These are phyloP conservation scores for Pantala flavescens DNA, from an alignment of 1,140 invertebrate genomes.

Conservation along the genomic window DNA sequence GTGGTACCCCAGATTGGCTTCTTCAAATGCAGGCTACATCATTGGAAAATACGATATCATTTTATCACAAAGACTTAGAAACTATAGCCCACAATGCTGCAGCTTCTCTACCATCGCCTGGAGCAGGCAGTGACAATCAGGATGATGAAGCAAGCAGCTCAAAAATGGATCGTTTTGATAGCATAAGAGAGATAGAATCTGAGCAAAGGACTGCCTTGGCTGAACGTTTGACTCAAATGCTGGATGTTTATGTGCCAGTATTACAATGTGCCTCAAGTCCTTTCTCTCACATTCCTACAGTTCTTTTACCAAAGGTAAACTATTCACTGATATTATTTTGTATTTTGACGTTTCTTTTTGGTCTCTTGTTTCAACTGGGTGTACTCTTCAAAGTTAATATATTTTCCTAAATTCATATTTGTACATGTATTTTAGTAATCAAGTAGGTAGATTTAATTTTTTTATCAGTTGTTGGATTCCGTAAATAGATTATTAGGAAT, in stretches of 20 bases:
- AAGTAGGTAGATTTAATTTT: no score
- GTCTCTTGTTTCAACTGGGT: no score
- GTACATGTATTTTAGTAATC: no score
- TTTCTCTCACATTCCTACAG: slow-evolving; percentile 62
- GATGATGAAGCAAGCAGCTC: background rate
- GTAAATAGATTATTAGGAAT: no score
- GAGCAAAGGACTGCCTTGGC: slow-evolving; percentile 51
- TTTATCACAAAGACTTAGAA: slow-evolving; percentile 68
- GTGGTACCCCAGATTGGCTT: slow-evolving; percentile 68
- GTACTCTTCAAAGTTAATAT: no score
- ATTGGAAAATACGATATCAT: slow-evolving; percentile 57
- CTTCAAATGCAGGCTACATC: slow-evolving; percentile 60
- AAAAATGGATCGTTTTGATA: background rate
- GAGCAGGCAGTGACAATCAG: background rate
- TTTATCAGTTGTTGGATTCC: no score
- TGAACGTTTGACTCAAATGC: slow-evolving; percentile 68
- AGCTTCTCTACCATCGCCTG: background rate
- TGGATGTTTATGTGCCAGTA: slow-evolving; percentile 73
- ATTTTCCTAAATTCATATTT: no score
- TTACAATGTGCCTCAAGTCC: slow-evolving; percentile 64
- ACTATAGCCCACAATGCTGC: slow-evolving; percentile 46
- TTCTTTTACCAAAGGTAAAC: slow-evolving; percentile 64
- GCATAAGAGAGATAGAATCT: slow-evolving; percentile 21
- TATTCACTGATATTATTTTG: no score
- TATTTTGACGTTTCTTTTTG: no score